A percentile compares a stretch with the other conserved stretches of the same genome.
These are phyloP conservation scores for Lagenorhynchus albirostris DNA, from an alignment of 2,113 vertebrate species.

Conservation along the genomic window DNA sequence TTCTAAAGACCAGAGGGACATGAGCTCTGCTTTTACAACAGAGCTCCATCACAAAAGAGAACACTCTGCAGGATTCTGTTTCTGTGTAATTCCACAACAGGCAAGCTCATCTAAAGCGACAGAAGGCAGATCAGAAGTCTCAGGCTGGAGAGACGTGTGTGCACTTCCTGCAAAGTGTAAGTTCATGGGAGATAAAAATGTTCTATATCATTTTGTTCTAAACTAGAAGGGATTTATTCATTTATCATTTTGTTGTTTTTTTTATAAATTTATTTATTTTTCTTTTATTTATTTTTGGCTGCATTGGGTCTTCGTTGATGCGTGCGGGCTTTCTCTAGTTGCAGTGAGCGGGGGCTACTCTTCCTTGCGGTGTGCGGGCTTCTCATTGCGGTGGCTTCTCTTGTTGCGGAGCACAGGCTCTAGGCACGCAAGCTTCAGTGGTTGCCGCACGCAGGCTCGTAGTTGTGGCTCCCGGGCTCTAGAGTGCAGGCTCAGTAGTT, in stretches of 20 bases:
- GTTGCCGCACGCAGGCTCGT: no score
- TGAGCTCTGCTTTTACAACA: neutral
- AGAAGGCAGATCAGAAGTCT: neutral
- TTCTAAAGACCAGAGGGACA: neutral
- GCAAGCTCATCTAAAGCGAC: neutral
- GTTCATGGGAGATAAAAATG: neutral
- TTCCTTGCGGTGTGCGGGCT: no score
- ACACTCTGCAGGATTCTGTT: neutral
- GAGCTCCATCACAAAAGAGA: neutral
- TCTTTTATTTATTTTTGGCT: no score
- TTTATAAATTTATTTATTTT: no score
- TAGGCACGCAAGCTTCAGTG: no score
- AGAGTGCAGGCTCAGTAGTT: no score
- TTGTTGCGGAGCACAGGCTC: no score
- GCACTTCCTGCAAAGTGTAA: neutral
- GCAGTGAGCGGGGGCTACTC: no score
- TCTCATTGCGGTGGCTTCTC: no score
- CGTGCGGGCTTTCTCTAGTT: no score
- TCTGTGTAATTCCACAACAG: neutral
- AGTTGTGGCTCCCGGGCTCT: no score
- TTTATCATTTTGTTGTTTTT: neutral
- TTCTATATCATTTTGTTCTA: neutral
- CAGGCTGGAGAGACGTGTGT: neutral
- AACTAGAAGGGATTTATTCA: neutral
- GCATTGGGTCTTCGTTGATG: no score